Base-by-base conservation (phyloP, 64 coral and sea anemone genomes). In the Stichodactyla helianthus region DNA sequence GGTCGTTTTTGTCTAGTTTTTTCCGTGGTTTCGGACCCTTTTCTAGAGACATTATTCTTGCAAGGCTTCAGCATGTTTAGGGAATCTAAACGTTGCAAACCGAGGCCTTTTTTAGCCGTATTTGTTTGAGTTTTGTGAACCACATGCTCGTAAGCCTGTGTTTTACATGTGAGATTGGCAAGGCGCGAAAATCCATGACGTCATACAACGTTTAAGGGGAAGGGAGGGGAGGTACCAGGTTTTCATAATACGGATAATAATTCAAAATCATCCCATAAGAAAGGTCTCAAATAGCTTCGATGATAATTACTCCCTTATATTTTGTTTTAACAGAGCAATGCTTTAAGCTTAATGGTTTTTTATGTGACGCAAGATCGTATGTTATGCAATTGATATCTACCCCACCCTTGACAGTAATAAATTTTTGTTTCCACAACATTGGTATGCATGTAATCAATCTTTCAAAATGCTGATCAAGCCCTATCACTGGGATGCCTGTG, bases 11-110 rank as follows among this genome's bases (percentile, higher is more conserved):
- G 7, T 74, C 26, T 23, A 6, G 1, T 26, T 74, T 74, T 74
- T 74, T 35, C 68, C 68, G 68, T 35, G 68, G 68, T 12, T 74
- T 74, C 68, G 68, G 68, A 27, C 27, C 7, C 27, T 74, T 74
- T 74, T n/a, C 68, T n/a, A 31, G 20, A 31, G 68, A 74, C 68
- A 74, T 74, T 27, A 4, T 74, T 3, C 68, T 26, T 74, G 68
- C 68, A 74, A 74, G 68, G 25, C 25, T 31, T 74, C 68, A 28
- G 68, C 68, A 74, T 74, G 68, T 74, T 74, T 74, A 74, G 68
- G 68, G 13, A 23, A 74, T n/a, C 22, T 35, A 74, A 74, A 74
- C 6, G 68, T 28, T 74, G n/a, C 25, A 74, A 31, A 74, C 10
- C 26, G 13, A 26, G 68, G 68, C 68, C 35, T 74, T n/a, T 74